A percentile compares a stretch with the other conserved stretches of the same genome.
These are phyloP conservation scores for Epistrophe eligans DNA, from an alignment of 2,888 invertebrate genomes.

Conservation along the genomic window DNA sequence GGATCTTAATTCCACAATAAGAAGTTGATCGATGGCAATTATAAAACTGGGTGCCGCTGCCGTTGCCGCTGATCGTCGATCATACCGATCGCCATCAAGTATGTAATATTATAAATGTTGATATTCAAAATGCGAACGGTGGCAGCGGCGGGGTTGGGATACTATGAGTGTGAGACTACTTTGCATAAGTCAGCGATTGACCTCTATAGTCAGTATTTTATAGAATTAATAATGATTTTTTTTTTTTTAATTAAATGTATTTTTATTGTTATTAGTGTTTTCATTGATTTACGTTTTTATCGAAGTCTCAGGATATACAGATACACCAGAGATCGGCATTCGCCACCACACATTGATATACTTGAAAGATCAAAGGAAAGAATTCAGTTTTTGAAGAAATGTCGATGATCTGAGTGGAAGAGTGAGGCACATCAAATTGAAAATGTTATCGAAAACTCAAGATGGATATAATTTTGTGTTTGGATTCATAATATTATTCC, in stretches of 20 bases:
- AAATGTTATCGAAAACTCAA: slow-evolving; percentile 43
- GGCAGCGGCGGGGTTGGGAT: neutral
- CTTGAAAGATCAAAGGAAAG: slow-evolving; percentile 57
- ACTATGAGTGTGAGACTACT: slow-evolving; percentile 20
- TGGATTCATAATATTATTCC: neutral
- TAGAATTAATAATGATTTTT: slow-evolving; percentile 26
- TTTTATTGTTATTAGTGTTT: slow-evolving; percentile 19
- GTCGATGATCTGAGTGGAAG: slow-evolving; percentile 55
- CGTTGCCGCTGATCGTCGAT: slow-evolving; percentile 4
- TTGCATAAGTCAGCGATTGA: slow-evolving; percentile 56
- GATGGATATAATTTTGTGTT: neutral
- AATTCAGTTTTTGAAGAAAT: slow-evolving; percentile 36
- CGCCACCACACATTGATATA: slow-evolving; percentile 11
- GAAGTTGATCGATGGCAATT: slow-evolving; percentile 75
- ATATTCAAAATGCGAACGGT: slow-evolving; percentile 32
- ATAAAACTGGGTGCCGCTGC: slow-evolving; percentile 70
- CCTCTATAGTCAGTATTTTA: slow-evolving; percentile 36
- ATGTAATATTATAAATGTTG: slow-evolving; percentile 15
- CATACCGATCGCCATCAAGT: neutral
- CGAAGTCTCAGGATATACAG: neutral
- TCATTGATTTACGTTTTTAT: slow-evolving; percentile 35
- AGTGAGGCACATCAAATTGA: slow-evolving; percentile 42
- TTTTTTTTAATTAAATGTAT: neutral
- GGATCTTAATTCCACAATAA: slow-evolving; percentile 71
- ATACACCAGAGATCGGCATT: neutral